Conservation (phyloP, 35 echinoderm and acorn worm genomes). For the Anneissia japonica region DNA sequence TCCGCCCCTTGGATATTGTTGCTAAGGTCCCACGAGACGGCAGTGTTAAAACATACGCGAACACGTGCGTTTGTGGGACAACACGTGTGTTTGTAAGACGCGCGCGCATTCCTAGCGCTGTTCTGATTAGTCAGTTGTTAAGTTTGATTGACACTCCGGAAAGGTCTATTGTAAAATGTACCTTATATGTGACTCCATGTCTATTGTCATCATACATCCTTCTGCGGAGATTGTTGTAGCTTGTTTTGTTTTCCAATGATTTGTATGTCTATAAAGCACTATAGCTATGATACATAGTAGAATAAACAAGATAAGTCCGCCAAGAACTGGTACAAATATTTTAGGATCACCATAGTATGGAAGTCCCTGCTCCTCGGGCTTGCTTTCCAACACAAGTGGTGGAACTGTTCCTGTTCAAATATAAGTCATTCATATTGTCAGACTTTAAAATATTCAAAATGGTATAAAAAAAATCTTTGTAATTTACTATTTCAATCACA, state of each 20-base stretch:
- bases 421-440: neutral
- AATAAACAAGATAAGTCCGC: constrained; percentile 47
- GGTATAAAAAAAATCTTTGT: neutral
- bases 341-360: constrained; percentile 63
- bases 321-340: constrained; percentile 66
- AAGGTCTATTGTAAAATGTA: too few species aligned
- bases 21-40: neutral
- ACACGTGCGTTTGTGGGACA: too few species aligned
- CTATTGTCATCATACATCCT: constrained; percentile 19
- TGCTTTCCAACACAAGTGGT: constrained; percentile 14
- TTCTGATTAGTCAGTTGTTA: too few species aligned
- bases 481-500: neutral
- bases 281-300: constrained; percentile 47
- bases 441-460: neutral
- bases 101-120: too few species aligned
- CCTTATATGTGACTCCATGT: constrained; percentile 30
- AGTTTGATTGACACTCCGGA: too few species aligned
- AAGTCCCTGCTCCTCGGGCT: constrained; percentile 17
- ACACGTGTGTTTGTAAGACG: too few species aligned
- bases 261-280: constrained; percentile 29
- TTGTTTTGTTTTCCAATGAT: constrained; percentile 18
- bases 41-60: neutral
- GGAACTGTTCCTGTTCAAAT: constrained; percentile 57
- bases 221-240: constrained; percentile 21
- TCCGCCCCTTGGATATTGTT: neutral